Evolutionary conservation across 2,797 vertebrate genomes (phyloP).

Genomic region (Cyclura pinguis): DNA sequence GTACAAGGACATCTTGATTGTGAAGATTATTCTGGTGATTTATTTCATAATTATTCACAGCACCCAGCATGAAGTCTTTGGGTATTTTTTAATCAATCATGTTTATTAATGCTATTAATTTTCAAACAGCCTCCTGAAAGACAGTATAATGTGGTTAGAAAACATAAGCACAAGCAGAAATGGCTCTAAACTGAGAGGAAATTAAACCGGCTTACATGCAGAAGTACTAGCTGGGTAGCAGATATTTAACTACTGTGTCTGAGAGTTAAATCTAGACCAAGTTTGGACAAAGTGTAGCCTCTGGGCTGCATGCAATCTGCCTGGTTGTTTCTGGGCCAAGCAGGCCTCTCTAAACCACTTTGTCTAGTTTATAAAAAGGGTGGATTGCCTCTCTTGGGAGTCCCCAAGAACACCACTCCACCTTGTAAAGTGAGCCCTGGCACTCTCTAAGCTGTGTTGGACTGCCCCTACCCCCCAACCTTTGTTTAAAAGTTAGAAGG

Average conservation of each 20-base stretch:
- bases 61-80: conserved; percentile 62
- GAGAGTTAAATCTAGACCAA: background rate
- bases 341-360: no score
- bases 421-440: no score
- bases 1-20: conserved; percentile 10
- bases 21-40: conserved; percentile 18
- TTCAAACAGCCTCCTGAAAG: conserved; percentile 58
- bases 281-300: no score
- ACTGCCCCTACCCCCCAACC: no score
- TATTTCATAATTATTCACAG: conserved; percentile 36
- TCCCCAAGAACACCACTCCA: no score
- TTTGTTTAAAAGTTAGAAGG: no score
- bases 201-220: background rate
- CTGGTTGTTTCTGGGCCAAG: no score
- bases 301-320: no score
- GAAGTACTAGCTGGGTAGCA: background rate
- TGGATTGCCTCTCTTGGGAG: no score
- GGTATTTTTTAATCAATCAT: conserved; percentile 70
- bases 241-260: background rate
- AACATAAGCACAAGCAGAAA: conserved; percentile 44
- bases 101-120: conserved; percentile 76
- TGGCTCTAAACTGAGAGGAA: conserved; percentile 17
- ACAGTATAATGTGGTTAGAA: conserved; percentile 13
- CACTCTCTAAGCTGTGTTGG: no score
- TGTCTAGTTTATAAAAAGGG: no score